A percentile compares a stretch with the other conserved stretches of the same genome.
Evolutionary conservation across 1,140 invertebrate species (phyloP).

Genomic region (Apis florea): DNA sequence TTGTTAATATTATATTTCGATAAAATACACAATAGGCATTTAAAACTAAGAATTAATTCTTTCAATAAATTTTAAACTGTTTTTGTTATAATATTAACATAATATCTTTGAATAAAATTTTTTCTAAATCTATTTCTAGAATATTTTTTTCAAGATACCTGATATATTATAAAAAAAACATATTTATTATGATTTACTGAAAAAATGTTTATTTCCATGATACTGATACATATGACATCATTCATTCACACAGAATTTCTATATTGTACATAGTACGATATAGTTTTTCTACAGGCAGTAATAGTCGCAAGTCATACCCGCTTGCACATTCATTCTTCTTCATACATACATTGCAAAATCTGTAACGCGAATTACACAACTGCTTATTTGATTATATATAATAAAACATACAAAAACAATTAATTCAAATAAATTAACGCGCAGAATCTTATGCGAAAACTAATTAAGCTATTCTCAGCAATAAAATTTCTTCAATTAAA

Average conservation of each 20-base stretch:
- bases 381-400: slow-evolving; percentile 70
- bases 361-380: slow-evolving; percentile 59
- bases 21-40: slow-evolving; percentile 54
- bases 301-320: slow-evolving; percentile 45
- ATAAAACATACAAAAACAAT: slow-evolving; percentile 76
- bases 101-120: slow-evolving; percentile 72
- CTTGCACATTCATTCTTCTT: slow-evolving; percentile 50
- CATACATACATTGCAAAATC: slow-evolving; percentile 47
- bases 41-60: slow-evolving; percentile 61
- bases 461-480: slow-evolving; percentile 25
- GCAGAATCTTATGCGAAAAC: slow-evolving; percentile 54
- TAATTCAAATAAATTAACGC: slow-evolving; percentile 78
- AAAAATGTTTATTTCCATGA: slow-evolving; percentile 77
- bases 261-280: slow-evolving; percentile 76
- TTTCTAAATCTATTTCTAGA: slow-evolving; percentile 38
- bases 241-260: slow-evolving; percentile 64
- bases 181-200: slow-evolving; percentile 66
- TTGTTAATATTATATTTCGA: slow-evolving; percentile 65
- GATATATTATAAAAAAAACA: neutral
- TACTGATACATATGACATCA: slow-evolving; percentile 71
- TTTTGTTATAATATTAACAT: slow-evolving; percentile 62
- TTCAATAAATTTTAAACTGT: slow-evolving; percentile 66
- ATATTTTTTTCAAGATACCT: neutral
- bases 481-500: slow-evolving; percentile 17
- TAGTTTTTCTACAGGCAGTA: slow-evolving; percentile 65